Evolutionary conservation across 1,140 invertebrate genomes (phyloP).

Genomic region (Choristoneura fumiferana): DNA sequence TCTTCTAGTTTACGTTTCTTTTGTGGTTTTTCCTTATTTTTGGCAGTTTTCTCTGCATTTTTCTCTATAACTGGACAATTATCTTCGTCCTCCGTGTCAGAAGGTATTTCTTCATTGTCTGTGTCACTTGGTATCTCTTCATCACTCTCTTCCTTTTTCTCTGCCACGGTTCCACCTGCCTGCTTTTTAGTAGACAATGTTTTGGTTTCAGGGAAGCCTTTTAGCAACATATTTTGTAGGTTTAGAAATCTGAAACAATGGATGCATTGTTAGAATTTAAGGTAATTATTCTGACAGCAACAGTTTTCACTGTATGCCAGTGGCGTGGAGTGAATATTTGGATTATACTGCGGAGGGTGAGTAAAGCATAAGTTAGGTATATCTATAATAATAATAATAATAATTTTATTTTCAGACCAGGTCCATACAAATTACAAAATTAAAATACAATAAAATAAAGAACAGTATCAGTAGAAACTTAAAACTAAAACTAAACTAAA

Average conservation of each 20-base stretch:
- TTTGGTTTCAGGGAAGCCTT: constrained; percentile 84
- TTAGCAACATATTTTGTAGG: constrained; percentile 80
- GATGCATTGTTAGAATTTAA: constrained; percentile 18
- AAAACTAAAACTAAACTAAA: too few species aligned
- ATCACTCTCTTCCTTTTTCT: constrained; percentile 65
- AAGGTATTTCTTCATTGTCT: constrained; percentile 73
- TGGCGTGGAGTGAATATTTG: too few species aligned
- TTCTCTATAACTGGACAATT: constrained; percentile 28
- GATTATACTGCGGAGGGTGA: too few species aligned
- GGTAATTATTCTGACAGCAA: not conserved
- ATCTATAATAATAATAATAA: too few species aligned
- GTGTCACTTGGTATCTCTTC: constrained; percentile 81
- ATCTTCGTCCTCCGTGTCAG: constrained; percentile 58
- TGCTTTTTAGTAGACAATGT: constrained; percentile 42
- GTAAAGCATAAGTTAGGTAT: too few species aligned
- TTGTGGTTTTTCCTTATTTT: constrained; percentile 21
- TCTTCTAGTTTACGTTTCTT: constrained; percentile 83
- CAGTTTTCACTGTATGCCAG: too few species aligned
- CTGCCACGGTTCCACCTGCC: constrained; percentile 26
- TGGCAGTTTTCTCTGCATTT: constrained; percentile 26
- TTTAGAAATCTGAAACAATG: constrained; percentile 59
- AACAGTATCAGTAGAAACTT: too few species aligned
- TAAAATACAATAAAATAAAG: too few species aligned
- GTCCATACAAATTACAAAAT: too few species aligned
- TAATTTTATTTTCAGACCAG: too few species aligned